Percentiles rank a stretch among this genome's conserved stretches.
phyloP scores from a whole-genome alignment of 1,140 invertebrate genomes.

The Trichoplusia ni region DNA sequence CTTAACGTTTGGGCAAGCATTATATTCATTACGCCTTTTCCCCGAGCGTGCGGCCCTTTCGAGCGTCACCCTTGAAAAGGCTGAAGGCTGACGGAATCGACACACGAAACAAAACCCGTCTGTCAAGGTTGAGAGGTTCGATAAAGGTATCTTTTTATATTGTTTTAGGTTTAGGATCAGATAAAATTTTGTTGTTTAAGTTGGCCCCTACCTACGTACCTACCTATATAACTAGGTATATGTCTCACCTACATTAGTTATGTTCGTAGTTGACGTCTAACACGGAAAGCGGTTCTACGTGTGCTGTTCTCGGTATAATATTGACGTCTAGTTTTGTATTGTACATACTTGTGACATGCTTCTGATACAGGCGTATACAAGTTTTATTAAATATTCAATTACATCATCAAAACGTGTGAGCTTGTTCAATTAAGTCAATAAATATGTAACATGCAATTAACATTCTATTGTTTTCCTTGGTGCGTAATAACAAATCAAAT shows the following conservation, averaged over 20 bases:
- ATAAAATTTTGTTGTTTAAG: conserved; percentile 2
- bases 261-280: neutral
- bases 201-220: neutral
- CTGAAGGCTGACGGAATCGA: neutral
- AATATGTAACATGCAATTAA: conserved; percentile 9
- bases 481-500: too few relatives aligned
- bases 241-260: neutral
- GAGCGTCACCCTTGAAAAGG: neutral
- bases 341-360: too few relatives aligned
- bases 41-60: neutral
- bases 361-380: too few relatives aligned
- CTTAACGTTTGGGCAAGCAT: too few relatives aligned
- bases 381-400: too few relatives aligned
- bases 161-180: conserved; percentile 21
- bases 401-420: conserved; percentile 11
- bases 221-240: neutral
- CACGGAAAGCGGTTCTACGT: neutral
- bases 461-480: neutral
- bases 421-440: conserved; percentile 18
- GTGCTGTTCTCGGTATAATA: too few relatives aligned
- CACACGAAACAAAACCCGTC: neutral
- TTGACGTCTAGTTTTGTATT: too few relatives aligned
- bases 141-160: conserved; percentile 6
- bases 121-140: neutral
- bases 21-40: conserved; percentile 1